A percentile compares a stretch with the other conserved stretches of the same genome.
These are phyloP conservation scores for Cynopterus brachyotis DNA, from an alignment of 2,113 vertebrate genomes.

Conservation along the genomic window DNA sequence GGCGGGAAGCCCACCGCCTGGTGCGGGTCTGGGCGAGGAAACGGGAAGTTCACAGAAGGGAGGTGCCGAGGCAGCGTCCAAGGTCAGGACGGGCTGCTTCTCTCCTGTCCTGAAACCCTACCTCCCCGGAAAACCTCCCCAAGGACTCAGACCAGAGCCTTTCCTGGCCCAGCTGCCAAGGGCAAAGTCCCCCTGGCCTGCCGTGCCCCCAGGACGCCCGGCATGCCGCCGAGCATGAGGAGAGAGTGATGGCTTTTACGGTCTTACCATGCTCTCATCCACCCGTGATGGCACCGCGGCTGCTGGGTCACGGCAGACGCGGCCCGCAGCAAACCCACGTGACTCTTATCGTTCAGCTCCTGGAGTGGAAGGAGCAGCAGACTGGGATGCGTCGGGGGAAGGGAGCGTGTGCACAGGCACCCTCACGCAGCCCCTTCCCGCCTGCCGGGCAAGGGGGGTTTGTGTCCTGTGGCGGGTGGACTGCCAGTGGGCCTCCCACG, in stretches of 20 bases:
- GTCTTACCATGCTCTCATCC: accelerated
- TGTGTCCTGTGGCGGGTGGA: not conserved
- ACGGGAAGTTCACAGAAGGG: not conserved
- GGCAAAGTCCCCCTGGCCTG: not conserved
- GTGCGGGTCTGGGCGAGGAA: not conserved
- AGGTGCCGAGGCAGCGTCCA: not conserved
- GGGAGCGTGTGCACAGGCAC: accelerated
- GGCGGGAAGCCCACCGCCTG: no score
- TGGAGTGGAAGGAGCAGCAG: not conserved
- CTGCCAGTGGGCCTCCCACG: not conserved
- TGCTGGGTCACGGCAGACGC: not conserved
- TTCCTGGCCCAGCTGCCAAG: not conserved
- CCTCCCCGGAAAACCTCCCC: not conserved
- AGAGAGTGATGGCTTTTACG: accelerated
- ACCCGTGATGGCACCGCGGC: not conserved
- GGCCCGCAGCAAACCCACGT: accelerated
- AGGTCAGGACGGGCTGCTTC: not conserved
- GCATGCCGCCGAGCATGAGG: accelerated
- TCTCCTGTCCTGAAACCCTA: not conserved
- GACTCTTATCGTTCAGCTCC: not conserved
- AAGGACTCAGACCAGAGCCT: not conserved
- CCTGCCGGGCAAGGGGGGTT: not conserved
- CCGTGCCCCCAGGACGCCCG: not conserved
- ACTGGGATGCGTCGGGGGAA: not conserved
- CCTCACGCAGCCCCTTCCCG: not conserved